These are phyloP conservation scores for Prenolepis imparis DNA, from an alignment of 2,888 invertebrate genomes.

Conservation along the genomic window DNA sequence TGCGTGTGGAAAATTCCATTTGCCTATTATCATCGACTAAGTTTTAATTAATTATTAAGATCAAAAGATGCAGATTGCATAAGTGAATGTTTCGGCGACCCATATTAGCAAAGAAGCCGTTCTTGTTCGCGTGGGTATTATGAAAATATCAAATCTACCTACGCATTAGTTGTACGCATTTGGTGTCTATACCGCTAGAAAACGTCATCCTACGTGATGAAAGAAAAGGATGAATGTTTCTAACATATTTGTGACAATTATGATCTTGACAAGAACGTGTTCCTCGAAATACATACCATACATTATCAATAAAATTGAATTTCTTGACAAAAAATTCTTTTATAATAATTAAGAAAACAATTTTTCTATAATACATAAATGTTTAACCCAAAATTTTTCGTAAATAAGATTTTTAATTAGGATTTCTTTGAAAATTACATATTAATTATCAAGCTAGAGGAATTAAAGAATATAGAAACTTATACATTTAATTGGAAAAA, in stretches of 20 bases:
- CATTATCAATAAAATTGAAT: neutral
- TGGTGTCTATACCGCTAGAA: constrained; percentile 65
- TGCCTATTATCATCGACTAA: neutral
- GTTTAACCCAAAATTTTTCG: neutral
- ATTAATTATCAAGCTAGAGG: neutral
- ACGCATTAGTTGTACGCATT: constrained; percentile 80
- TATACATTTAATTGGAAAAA: neutral
- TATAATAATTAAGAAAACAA: neutral
- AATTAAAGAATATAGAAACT: neutral
- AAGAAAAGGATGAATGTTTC: neutral
- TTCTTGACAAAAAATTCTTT: neutral
- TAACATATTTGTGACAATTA: neutral
- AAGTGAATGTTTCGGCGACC: constrained; percentile 72
- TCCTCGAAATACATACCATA: neutral
- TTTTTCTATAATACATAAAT: neutral
- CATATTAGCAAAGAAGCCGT: constrained; percentile 62
- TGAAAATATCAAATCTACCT: constrained; percentile 80
- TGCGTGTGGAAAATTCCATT: neutral
- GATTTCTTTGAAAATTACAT: neutral
- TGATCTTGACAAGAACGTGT: neutral
- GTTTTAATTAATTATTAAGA: constrained; percentile 41
- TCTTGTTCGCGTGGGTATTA: constrained; percentile 76
- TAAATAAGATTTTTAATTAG: neutral
- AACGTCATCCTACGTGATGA: constrained; percentile 24
- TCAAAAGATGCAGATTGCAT: constrained; percentile 55